Evolutionary conservation across 1,140 invertebrate species (phyloP).

Genomic region (Sinella curviseta): DNA sequence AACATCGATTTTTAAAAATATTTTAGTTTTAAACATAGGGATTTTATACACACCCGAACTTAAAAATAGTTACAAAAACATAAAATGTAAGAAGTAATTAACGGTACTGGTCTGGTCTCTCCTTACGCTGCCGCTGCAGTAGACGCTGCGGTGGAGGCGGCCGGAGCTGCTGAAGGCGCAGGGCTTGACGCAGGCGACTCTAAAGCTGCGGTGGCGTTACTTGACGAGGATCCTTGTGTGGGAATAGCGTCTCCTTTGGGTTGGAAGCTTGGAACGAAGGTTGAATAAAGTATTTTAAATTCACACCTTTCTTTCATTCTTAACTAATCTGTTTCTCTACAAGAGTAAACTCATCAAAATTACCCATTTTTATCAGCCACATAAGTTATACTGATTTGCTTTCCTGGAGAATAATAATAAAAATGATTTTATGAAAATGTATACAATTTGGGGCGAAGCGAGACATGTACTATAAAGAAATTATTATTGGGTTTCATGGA

Average conservation of each 20-base stretch:
- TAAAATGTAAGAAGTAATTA: no score
- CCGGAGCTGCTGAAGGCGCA: neutral
- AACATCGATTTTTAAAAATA: no score
- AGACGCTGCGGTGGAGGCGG: neutral
- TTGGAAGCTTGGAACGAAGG: no score
- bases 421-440: neutral
- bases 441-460: neutral
- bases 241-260: slow-evolving; percentile 20
- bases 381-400: neutral
- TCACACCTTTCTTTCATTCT: neutral
- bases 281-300: neutral
- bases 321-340: neutral
- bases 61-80: no score
- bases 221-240: neutral
- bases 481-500: no score
- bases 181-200: no score
- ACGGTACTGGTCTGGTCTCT: neutral
- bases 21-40: no score
- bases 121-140: slow-evolving; percentile 3
- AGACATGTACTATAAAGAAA: no score
- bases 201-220: neutral
- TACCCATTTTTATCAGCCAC: slow-evolving; percentile 7
- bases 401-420: neutral
- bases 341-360: no score
- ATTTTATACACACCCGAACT: no score